phyloP scores from a whole-genome alignment of 2,888 invertebrate species.

The Choristoneura rosaceana region DNA sequence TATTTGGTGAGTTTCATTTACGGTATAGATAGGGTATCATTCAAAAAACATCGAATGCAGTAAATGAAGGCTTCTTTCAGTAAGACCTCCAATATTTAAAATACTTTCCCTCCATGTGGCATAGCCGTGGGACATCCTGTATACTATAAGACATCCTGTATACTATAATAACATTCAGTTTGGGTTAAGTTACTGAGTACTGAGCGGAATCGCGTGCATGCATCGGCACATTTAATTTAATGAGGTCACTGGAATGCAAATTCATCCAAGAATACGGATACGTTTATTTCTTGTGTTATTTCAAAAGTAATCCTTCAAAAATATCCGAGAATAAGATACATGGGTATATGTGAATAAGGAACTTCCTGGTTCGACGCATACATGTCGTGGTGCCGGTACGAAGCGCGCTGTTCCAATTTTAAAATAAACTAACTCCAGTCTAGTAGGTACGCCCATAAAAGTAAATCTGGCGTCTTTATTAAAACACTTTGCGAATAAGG shows the following conservation, averaged over 20 bases:
- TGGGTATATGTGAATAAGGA: background rate
- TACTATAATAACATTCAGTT: background rate
- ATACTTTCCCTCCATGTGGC: no score
- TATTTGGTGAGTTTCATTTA: no score
- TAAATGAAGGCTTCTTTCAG: no score
- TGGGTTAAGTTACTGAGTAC: background rate
- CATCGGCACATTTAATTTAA: background rate
- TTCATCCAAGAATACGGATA: background rate
- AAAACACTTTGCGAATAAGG: background rate
- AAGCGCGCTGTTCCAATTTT: conserved; percentile 48
- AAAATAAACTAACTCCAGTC: conserved; percentile 53
- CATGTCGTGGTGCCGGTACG: background rate
- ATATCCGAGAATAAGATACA: background rate
- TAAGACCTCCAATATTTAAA: no score
- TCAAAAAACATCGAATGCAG: no score
- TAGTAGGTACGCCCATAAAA: conserved; percentile 43
- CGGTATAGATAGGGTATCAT: no score
- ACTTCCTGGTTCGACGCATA: conserved; percentile 10
- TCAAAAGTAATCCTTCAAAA: background rate
- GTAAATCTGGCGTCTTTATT: conserved; percentile 12
- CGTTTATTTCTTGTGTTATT: no score
- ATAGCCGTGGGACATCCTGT: no score
- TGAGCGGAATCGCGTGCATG: conserved; percentile 3
- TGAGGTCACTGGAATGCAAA: conserved; percentile 3
- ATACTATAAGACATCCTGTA: background rate